These are phyloP conservation scores for Bimastos eiseni DNA, from an alignment of 2,888 invertebrate species.

Conservation along the genomic window DNA sequence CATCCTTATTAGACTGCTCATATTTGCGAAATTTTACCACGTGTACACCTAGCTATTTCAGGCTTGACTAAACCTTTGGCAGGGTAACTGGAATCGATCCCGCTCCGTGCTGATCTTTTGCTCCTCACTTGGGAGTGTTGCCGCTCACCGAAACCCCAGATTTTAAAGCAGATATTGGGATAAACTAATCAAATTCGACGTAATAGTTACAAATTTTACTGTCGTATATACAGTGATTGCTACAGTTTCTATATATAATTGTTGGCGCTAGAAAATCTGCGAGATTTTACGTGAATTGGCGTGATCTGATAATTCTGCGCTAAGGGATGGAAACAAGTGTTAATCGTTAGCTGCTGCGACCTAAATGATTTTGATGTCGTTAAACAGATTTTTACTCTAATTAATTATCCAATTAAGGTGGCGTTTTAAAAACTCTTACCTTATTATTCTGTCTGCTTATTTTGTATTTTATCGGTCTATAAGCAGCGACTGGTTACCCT, in stretches of 20 bases:
- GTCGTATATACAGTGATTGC: background rate
- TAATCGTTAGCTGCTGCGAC: slow-evolving; percentile 8
- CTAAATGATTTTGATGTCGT: slow-evolving; percentile 21
- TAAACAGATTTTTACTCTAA: slow-evolving; percentile 18
- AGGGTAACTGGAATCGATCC: no score
- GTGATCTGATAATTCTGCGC: background rate
- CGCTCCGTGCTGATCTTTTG: no score
- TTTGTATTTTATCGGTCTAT: background rate
- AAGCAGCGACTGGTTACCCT: background rate
- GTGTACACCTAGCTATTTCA: no score
- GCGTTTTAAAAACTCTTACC: background rate
- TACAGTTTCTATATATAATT: background rate
- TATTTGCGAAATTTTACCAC: no score
- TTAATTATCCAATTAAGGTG: background rate
- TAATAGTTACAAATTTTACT: background rate
- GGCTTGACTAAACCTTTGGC: no score
- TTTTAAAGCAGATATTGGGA: no score
- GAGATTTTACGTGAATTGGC: background rate
- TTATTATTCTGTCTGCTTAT: background rate
- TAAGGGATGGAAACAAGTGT: slow-evolving; percentile 16
- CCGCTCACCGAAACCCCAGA: no score
- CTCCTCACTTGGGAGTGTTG: no score
- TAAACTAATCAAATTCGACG: background rate
- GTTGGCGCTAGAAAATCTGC: background rate
- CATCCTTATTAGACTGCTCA: no score